Conservation (phyloP, 2,797 vertebrate genomes). For the Synaphobranchus kaupii region DNA sequence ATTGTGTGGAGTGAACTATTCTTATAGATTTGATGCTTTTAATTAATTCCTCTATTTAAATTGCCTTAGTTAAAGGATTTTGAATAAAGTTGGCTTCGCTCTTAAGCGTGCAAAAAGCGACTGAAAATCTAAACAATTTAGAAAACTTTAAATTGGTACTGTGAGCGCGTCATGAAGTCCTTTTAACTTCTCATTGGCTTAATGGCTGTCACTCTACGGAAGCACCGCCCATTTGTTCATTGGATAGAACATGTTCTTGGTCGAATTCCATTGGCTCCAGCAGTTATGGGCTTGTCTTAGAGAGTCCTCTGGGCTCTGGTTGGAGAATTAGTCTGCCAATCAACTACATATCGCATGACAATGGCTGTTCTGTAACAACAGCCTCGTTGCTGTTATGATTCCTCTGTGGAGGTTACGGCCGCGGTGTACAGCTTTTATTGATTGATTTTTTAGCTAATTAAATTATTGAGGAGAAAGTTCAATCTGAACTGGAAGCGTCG, state of each 20-base stretch:
- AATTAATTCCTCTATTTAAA: no score
- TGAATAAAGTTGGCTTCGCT: no score
- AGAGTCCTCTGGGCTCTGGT: conserved; percentile 31
- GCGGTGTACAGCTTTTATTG: neutral
- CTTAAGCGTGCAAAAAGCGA: no score
- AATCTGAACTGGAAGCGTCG: neutral
- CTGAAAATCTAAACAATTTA: neutral
- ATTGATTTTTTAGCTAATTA: neutral
- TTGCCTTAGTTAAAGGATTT: no score
- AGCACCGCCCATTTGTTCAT: conserved; percentile 47
- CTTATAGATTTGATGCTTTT: no score
- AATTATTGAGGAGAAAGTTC: conserved; percentile 12
- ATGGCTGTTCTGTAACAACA: conserved; percentile 45
- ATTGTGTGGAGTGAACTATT: no score
- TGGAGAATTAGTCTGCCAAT: conserved; percentile 53
- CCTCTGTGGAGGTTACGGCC: neutral
- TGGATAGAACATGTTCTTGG: conserved; percentile 8
- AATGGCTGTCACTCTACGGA: conserved; percentile 57
- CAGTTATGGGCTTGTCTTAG: conserved; percentile 50
- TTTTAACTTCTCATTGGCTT: conserved; percentile 41
- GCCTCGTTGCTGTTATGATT: conserved; percentile 31
- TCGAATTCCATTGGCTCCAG: conserved; percentile 53
- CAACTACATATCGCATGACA: conserved; percentile 45
- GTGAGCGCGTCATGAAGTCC: neutral
- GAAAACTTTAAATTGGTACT: conserved; percentile 18